These are phyloP conservation scores for Glossophaga mutica DNA, from an alignment of 2,797 vertebrate species.

Conservation along the genomic window DNA sequence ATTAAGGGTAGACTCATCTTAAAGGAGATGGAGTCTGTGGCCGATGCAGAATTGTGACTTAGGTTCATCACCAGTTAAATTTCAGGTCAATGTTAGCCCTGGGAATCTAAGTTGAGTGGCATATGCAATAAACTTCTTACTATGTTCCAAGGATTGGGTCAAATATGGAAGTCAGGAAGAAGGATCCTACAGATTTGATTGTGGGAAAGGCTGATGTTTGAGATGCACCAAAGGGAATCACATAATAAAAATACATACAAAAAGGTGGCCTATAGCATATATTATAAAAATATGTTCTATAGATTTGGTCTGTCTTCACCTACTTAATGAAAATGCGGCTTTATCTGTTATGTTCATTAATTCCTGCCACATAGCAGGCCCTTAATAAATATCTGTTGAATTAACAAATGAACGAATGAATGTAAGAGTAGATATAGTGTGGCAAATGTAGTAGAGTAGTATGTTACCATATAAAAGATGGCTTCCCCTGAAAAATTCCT, in stretches of 20 bases:
- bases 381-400: background rate
- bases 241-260: background rate
- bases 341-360: background rate
- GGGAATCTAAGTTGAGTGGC: background rate
- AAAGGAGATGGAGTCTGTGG: background rate
- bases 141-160: background rate
- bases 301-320: background rate
- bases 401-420: background rate
- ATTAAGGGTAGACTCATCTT: background rate
- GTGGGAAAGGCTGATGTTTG: background rate
- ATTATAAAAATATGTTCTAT: background rate
- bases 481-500: background rate
- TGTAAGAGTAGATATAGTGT: background rate
- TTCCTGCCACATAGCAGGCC: background rate
- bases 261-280: background rate
- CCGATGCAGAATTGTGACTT: background rate
- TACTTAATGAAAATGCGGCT: background rate
- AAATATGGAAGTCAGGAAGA: background rate
- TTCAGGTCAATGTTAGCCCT: background rate
- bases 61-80: background rate
- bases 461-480: background rate
- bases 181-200: background rate
- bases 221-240: background rate
- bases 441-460: background rate
- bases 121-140: background rate